Conservation (phyloP, 2,888 invertebrate species). For the Mesoligia furuncula region DNA sequence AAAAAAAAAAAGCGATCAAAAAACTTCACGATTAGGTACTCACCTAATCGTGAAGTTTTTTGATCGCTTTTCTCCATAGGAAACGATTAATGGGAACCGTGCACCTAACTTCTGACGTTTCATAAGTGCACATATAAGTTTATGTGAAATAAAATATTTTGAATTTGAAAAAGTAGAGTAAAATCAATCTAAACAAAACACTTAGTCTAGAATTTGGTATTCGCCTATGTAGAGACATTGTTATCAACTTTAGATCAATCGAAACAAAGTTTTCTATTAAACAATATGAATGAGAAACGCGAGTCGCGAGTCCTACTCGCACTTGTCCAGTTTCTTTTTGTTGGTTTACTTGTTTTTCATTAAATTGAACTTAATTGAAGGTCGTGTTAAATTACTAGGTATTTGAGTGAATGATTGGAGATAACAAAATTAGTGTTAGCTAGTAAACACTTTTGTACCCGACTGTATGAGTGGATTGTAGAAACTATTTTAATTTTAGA, state of each 20-base stretch:
- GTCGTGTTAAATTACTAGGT: neutral
- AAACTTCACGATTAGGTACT: too few relatives aligned
- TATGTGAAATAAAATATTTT: neutral
- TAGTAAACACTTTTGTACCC: too few relatives aligned
- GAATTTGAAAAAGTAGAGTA: neutral
- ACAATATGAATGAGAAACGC: neutral
- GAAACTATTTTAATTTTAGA: neutral
- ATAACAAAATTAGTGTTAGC: neutral
- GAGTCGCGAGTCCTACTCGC: neutral
- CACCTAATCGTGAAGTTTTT: neutral
- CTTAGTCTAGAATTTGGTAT: neutral
- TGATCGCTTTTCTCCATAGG: neutral
- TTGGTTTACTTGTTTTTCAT: neutral
- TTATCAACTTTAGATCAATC: neutral
- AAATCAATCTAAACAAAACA: neutral
- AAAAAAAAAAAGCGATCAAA: too few relatives aligned
- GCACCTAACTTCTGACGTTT: neutral
- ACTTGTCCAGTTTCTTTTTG: neutral
- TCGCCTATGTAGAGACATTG: neutral
- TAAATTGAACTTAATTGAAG: neutral
- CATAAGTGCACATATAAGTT: neutral
- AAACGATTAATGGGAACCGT: neutral
- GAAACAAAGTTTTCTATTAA: neutral
- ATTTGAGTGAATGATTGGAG: neutral
- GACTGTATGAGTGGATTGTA: neutral